Conservation (phyloP, 2,797 vertebrate species). For the Erithacus rubecula region DNA sequence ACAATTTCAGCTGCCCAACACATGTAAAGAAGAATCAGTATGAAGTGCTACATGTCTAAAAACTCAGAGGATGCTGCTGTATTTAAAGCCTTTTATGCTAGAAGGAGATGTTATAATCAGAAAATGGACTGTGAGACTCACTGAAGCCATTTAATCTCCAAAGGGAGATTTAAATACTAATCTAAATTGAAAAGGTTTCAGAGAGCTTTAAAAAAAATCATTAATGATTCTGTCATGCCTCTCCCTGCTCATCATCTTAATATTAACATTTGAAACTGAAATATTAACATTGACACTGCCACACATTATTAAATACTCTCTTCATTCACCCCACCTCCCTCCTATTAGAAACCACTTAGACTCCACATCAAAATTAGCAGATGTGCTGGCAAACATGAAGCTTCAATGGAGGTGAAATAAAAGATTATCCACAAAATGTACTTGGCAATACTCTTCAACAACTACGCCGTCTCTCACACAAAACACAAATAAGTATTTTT, state of each 20-base stretch:
- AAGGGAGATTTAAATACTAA: conserved; percentile 51
- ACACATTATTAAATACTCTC: background rate
- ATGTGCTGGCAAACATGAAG: background rate
- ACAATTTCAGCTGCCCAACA: background rate
- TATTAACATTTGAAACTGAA: background rate
- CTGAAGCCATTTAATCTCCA: conserved; percentile 39
- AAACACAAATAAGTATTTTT: background rate
- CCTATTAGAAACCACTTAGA: background rate
- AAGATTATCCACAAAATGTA: background rate
- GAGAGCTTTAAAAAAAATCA: background rate
- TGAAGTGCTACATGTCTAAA: background rate
- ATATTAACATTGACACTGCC: background rate
- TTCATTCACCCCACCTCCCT: background rate
- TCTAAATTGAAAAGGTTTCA: conserved; percentile 57
- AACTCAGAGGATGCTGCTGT: background rate
- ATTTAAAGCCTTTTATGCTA: background rate
- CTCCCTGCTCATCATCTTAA: background rate
- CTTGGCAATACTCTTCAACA: background rate
- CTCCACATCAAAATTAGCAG: background rate
- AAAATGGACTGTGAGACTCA: conserved; percentile 48
- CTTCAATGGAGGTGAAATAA: background rate
- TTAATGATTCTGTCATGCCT: background rate
- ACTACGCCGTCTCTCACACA: accelerated
- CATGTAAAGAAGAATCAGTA: background rate
- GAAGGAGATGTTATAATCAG: conserved; percentile 26